Evolutionary conservation across 2,888 invertebrate species (phyloP), one percentile per base, ranked within the genome.

Genomic region (Drosophila pseudotakahashii): DNA sequence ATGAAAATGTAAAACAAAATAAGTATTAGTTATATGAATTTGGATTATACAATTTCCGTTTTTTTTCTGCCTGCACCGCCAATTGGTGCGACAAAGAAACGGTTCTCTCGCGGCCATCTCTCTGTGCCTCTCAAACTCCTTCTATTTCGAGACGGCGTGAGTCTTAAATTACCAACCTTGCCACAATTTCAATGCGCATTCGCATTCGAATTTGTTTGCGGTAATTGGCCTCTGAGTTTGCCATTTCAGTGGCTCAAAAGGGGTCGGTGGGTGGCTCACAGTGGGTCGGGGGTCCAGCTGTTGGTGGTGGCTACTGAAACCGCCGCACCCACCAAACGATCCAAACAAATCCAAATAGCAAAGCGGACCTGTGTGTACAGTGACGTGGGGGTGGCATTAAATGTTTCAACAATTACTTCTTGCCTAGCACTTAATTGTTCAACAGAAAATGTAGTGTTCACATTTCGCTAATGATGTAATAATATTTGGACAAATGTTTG

Each of bases 141-240:
- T 62, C 32, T 60, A 37, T 62, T 42, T 62, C 61, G 55, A 70
- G 64, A 59, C 83, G 77, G 82, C 82, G 88, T 83, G 82, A 83
- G 82, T 83, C 88, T 83, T 83, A 87, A 89, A 85, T 89, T 85
- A 89, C 89, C 85, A 87, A 87, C 89, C 84, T 87, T 86, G 84
- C 84, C 84, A 87, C 89, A 83, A 83, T 83, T 84, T 87, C 89
- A 87, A 84, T 84, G 85, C 81, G 79, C 88, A 89, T 89, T 85
- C 89, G 76, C 67, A 76, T 76, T 76, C 76, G 89, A 87, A 85
- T 90, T 89, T 79, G 77, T 88, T 85, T 77, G 81, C 89, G 80
- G 89, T 89, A 90, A 90, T 90, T 90, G 90, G 89, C 89, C 75
- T 66, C 73, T 32, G 57, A 61, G 75, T 51, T 69, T 54, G 74